phyloP scores from a whole-genome alignment of 2,113 vertebrate genomes.

The Dipodomys ordii region DNA sequence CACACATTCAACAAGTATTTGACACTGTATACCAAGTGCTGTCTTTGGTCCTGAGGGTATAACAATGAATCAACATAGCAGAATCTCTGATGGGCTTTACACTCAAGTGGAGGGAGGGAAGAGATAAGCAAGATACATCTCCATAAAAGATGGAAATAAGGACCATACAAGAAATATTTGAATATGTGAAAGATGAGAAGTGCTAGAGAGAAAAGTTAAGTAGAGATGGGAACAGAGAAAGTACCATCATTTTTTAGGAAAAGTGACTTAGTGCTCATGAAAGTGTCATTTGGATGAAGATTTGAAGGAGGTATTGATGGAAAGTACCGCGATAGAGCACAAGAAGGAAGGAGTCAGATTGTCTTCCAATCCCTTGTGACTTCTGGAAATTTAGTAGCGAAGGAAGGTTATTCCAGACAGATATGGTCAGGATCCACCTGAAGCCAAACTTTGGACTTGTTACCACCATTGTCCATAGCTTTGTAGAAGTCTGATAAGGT shows the following conservation, averaged over 20 bases:
- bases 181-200: background rate
- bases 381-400: background rate
- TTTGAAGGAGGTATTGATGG: background rate
- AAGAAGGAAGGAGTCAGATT: background rate
- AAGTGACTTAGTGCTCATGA: background rate
- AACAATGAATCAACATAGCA: background rate
- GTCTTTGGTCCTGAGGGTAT: background rate
- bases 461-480: background rate
- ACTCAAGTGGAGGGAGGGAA: background rate
- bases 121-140: background rate
- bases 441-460: background rate
- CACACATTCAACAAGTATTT: background rate
- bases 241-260: background rate
- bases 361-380: background rate
- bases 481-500: background rate
- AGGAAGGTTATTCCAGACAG: rapidly evolving
- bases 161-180: no score
- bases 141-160: background rate
- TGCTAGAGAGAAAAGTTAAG: background rate
- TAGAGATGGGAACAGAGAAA: background rate
- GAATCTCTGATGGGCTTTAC: background rate
- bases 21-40: background rate
- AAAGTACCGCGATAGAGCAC: rapidly evolving
- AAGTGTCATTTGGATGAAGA: background rate
- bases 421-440: background rate